phyloP scores from a whole-genome alignment of 2,113 vertebrate species.

The Mus musculus region DNA sequence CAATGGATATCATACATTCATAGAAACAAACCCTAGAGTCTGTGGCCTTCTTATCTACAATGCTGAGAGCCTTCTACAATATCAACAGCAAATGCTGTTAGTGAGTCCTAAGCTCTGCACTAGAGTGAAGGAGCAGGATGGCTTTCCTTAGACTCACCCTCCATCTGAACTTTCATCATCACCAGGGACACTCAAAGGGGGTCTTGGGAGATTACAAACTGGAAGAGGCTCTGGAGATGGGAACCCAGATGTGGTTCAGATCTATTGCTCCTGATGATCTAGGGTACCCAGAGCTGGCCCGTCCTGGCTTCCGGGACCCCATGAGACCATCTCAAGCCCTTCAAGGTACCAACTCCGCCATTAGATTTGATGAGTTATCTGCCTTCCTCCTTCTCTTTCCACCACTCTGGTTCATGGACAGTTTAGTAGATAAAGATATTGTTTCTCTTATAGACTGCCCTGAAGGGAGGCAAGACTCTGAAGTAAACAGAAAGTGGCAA shows the following conservation, averaged over 20 bases:
- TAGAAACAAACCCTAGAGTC: too few species aligned
- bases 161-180: rapidly evolving
- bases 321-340: rapidly evolving
- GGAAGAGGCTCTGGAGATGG: background rate
- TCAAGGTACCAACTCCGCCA: too few species aligned
- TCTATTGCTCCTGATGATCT: background rate
- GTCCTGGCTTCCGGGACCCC: background rate
- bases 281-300: background rate
- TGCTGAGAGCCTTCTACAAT: background rate
- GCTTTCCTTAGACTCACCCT: background rate
- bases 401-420: rapidly evolving
- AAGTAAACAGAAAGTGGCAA: slow-evolving; percentile 8
- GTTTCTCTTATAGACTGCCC: background rate
- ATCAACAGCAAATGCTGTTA: background rate
- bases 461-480: background rate
- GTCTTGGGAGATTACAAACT: rapidly evolving
- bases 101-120: background rate
- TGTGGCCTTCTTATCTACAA: rapidly evolving
- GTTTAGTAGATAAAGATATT: background rate
- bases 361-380: background rate
- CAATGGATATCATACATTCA: background rate
- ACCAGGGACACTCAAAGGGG: too few species aligned
- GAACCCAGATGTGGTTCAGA: rapidly evolving
- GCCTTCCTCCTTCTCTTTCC: background rate
- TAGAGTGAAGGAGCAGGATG: background rate